Evolutionary conservation across 2,797 vertebrate genomes (phyloP).

Genomic region (Borostomias antarcticus): DNA sequence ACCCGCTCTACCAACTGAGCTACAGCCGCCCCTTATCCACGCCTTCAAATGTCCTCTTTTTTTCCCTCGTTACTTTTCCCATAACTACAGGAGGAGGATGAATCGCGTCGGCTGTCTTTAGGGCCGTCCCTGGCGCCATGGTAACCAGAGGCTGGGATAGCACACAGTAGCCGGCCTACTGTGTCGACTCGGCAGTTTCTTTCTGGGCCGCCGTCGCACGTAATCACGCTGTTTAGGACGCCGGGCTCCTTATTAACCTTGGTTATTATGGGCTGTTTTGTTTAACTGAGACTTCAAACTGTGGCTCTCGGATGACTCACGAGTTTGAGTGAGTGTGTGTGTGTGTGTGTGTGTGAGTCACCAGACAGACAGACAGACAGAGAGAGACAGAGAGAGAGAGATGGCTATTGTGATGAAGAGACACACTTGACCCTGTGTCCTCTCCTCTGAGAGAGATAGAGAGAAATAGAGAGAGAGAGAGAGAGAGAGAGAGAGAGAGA

Average conservation of each 20-base stretch:
- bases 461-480: conserved; percentile 1
- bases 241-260: conserved; percentile 43
- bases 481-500: conserved; percentile 5
- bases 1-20: no score
- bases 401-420: conserved; percentile 52
- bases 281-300: neutral
- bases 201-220: neutral
- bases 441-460: conserved; percentile 14
- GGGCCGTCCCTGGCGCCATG: conserved; percentile 33
- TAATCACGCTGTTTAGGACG: neutral
- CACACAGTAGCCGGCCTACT: neutral
- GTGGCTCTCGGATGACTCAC: neutral
- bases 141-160: conserved; percentile 34
- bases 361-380: conserved; percentile 11
- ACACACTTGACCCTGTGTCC: conserved; percentile 54
- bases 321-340: conserved; percentile 3
- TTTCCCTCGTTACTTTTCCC: neutral
- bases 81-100: neutral
- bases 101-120: neutral
- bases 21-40: conserved; percentile 38
- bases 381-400: conserved; percentile 27
- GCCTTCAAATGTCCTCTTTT: conserved; percentile 21
- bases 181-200: conserved; percentile 19
- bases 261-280: conserved; percentile 39
- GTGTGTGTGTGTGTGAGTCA: conserved; percentile 9